A percentile compares a stretch with the other conserved stretches of the same genome.
These are phyloP conservation scores for Chondrilla cf. caribensis DNA, from an alignment of 37 sponge, comb jelly and placozoan genomes.

Conservation along the genomic window DNA sequence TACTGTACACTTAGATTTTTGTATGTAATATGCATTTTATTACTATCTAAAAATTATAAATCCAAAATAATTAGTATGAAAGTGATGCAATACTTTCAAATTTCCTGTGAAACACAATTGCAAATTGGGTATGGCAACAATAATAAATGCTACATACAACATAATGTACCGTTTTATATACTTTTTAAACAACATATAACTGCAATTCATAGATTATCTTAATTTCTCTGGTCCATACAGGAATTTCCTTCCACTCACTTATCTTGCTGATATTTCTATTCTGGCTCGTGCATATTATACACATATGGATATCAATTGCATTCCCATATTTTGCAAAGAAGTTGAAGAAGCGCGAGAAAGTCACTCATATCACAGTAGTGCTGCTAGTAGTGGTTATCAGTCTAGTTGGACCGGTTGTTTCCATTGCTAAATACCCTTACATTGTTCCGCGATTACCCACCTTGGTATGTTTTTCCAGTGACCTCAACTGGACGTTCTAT, in stretches of 20 bases:
- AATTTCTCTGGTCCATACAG: background rate
- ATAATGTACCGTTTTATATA: too few species aligned
- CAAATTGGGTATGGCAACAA: too few species aligned
- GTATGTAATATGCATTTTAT: background rate
- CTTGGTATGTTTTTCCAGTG: background rate
- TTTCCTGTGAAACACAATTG: too few species aligned
- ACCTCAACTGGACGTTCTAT: background rate
- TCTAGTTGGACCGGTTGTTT: background rate
- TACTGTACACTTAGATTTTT: background rate
- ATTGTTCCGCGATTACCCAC: background rate
- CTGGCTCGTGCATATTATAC: background rate
- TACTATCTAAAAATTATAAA: too few species aligned
- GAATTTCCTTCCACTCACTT: background rate
- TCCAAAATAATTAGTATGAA: too few species aligned
- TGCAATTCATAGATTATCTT: too few species aligned
- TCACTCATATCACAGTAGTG: background rate
- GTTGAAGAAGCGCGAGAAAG: background rate
- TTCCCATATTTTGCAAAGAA: background rate
- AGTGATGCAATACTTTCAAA: too few species aligned
- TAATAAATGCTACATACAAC: too few species aligned
- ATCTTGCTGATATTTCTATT: background rate
- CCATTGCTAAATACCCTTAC: background rate
- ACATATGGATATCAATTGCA: constrained; percentile 3
- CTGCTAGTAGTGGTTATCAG: background rate
- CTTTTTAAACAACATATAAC: too few species aligned